Base-by-base conservation (phyloP, 2,113 vertebrate genomes). In the Strigops habroptila region DNA sequence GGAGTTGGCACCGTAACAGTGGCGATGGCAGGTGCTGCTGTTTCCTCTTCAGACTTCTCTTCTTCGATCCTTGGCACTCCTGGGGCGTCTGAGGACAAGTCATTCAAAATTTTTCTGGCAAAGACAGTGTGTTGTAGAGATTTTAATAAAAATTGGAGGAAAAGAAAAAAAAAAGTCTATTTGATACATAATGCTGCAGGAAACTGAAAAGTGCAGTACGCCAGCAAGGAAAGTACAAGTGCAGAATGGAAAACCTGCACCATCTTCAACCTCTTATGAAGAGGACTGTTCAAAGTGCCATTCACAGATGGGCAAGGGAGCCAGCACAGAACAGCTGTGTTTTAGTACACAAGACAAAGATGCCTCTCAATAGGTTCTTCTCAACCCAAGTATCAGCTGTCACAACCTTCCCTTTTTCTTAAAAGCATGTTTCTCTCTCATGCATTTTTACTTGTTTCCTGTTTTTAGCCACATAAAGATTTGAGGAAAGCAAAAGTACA, bases 1-100 rank as follows among this genome's bases (percentile, higher is more conserved):
- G 99, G 99, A 57, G 99, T 99, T 96, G 99, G 99, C 98, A 99
- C 98, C 52, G 99, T 99, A 84, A 99, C 99, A 55, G 99, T 99
- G 94, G 99, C 99, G 97, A 99, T 99, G 96, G 99, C 98, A 59
- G 99, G 99, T 48, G 97, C 98, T 33, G 99, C 97, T n/a, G 98
- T 97, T 95, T 99, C 99, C 90, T 99, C 99, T 97, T 99, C 99
- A 3, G 99, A 99, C 90, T 99, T 99, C 86, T 99, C 99, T 95
- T 99, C 99, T 96, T 99, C 99, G 67, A 99, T 99, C 86, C 99
- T 99, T 89, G 99, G 98, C 90, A 99, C 99, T 48, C 99, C 99
- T 9, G 99, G 99, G 77, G 98, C 98, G 89, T 99, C 99, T 62
- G 99, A 99, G 65, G 99, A 99, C 79, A 99, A 98, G 97, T 99